Percentiles rank a stretch among this genome's conserved stretches.
Conservation (phyloP, 2,113 vertebrate species). For the Tichodroma muraria region DNA sequence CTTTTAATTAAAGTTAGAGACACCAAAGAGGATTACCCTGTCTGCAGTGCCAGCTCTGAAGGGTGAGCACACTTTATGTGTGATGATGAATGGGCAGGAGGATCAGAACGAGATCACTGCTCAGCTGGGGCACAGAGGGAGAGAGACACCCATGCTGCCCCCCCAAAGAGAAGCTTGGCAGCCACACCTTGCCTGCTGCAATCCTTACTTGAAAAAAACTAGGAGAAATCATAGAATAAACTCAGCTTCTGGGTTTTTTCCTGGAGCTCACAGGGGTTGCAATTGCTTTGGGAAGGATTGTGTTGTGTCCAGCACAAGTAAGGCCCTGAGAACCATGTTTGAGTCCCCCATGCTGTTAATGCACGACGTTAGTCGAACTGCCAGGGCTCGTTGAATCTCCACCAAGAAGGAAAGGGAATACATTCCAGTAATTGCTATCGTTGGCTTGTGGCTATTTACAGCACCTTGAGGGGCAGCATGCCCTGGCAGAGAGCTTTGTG, state of each 20-base stretch:
- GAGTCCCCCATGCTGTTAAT: background rate
- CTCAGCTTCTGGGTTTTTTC: background rate
- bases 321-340: background rate
- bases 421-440: background rate
- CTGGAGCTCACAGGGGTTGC: background rate
- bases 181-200: background rate
- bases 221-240: background rate
- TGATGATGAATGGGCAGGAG: background rate
- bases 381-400: background rate
- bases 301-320: background rate
- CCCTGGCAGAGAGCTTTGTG: background rate
- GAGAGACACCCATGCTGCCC: background rate
- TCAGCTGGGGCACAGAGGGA: background rate
- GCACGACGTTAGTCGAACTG: rapidly evolving
- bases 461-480: background rate
- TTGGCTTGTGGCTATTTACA: background rate
- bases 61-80: background rate
- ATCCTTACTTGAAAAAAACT: background rate
- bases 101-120: background rate
- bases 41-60: background rate
- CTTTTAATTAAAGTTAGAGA: background rate
- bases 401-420: background rate
- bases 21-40: background rate
- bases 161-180: background rate
- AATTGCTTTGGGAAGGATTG: background rate